Evolutionary conservation across 2,888 invertebrate species (phyloP), one percentile per base, ranked within the genome.

Genomic region (Plemyria rubiginata): DNA sequence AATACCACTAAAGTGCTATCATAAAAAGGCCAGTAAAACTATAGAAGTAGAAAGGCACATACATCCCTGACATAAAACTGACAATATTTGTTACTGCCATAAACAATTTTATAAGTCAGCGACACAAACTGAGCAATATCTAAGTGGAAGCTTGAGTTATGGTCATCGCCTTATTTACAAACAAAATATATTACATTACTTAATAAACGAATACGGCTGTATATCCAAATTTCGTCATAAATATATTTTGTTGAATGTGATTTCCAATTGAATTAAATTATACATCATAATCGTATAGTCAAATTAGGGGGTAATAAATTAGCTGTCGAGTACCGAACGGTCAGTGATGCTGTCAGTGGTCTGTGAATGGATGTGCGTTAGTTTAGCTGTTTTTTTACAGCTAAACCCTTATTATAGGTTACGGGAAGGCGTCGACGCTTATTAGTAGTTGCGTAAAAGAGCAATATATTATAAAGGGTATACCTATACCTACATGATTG

Each of bases 391-490:
- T 78, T 79, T 78, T 78, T 79, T 72, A 71, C 72, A 78, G 78
- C 84, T 81, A 84, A 82, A 73, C 74, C 62, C 76, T 82, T 79
- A 80, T 75, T 66, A 67, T 61, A 70, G 76, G 72, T 77, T 77
- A 76, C 71, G 69, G 74, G 75, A 70, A 76, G 72, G 78, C 78
- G 78, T 77, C 71, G 68, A 67, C 68, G n/a, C n/a, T 65, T 70
- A 79, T 83, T 80, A 82, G 77, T 74, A 65, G 77, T 84, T 84
- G 78, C 79, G 85, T 82, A 88, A 87, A 84, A 82, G 80, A 85
- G 81, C 80, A 79, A 86, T 87, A 85, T 85, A 68, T 62, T 65
- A 74, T 67, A 58, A 70, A 70, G 76, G 73, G 78, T 79, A 80
- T 80, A 80, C 22, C 22, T 22, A 22, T 2, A 22, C 22, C 22